Evolutionary conservation across 2,113 vertebrate genomes (phyloP), one percentile per base, ranked within the genome.

Genomic region (Penelope pileata): DNA sequence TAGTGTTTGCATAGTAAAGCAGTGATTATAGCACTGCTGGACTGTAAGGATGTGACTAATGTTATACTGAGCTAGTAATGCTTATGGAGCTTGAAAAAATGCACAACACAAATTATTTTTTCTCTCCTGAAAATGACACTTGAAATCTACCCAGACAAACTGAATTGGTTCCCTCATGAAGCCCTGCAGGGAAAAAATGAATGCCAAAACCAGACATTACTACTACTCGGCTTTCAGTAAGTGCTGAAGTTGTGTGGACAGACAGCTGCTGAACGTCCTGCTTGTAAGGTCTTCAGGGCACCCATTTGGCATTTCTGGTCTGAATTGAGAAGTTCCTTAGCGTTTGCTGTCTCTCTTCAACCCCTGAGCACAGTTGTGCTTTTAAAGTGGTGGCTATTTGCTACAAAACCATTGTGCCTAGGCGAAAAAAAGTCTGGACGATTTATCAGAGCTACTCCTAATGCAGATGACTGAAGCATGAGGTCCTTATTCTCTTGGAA

Each of bases 1-100:
- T 94, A 59, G 91, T 92, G 90, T 96, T 96, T 96, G 93, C 94
- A 96, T 96, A 96, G 92, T 45, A 91, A 94, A 93, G 64, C 83
- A 81, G 90, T 75, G 90, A 96, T 96, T 96, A 93, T 86, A 82
- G 83, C 86, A 62, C 76, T 90, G 85, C 93, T 87, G 94, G 94
- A 87, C 94, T 93, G 85, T 60, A 75, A 93, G 95, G 59, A 12
- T 82, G 91, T 95, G 96, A 96, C 77, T 96, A 76, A 97, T 95
- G 86, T 59, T 93, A 34, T 7, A 79, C 66, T 48, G 77, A 94
- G 83, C 89, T 79, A 54, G 88, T 91, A 96, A 91, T 72, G 70
- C 88, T 91, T 84, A 90, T 73, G 83, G 82, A 90, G 92, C 90
- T 94, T 76, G 91, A 83, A 92, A 94, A 95, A 93, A 93, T 34